Conservation (phyloP, 37 sponge, comb jelly and placozoan species). For the Aplysina aerophoba region DNA sequence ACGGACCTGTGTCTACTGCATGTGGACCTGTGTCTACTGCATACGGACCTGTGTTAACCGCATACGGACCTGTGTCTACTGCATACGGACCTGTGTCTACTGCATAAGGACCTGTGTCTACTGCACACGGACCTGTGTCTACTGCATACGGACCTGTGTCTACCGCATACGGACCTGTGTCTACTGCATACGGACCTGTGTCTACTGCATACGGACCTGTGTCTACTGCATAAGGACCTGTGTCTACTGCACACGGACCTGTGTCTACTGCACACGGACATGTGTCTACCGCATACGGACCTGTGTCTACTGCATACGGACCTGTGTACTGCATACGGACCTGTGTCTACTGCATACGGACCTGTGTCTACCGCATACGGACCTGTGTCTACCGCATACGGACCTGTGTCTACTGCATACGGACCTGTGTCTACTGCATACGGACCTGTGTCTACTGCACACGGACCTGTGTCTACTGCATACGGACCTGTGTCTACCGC, state of each 20-base stretch:
- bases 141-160: too few species aligned
- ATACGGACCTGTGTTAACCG: conserved; percentile 72
- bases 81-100: too few species aligned
- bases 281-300: conserved; percentile 34
- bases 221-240: conserved; percentile 48
- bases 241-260: conserved; percentile 38
- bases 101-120: conserved; percentile 68
- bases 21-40: too few species aligned
- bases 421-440: neutral
- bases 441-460: conserved; percentile 72
- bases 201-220: too few species aligned
- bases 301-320: conserved; percentile 80
- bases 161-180: conserved; percentile 57
- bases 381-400: conserved; percentile 70
- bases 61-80: too few species aligned
- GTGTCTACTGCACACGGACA: too few species aligned
- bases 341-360: too few species aligned
- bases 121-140: neutral
- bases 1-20: too few species aligned
- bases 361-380: neutral
- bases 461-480: too few species aligned
- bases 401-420: too few species aligned
- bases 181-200: conserved; percentile 26
- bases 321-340: too few species aligned
- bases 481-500: too few species aligned